A percentile compares a stretch with the other conserved stretches of the same genome.
Evolutionary conservation across 2,797 vertebrate species (phyloP).

Genomic region (Rhynchonycteris naso): DNA sequence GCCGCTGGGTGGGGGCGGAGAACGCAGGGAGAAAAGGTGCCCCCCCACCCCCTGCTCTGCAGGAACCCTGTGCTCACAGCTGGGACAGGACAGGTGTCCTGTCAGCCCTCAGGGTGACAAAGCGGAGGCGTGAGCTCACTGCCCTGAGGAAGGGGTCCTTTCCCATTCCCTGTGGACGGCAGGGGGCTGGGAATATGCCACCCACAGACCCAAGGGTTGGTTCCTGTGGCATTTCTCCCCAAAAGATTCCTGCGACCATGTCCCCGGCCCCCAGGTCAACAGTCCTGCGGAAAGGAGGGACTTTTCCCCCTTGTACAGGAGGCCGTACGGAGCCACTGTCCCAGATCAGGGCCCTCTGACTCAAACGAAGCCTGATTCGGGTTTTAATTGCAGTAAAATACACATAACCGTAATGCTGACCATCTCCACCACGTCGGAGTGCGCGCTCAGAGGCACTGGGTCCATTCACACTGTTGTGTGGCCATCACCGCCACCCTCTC

Average conservation of each 20-base stretch:
- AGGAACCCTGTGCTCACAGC: neutral
- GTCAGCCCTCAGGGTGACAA: rapidly evolving
- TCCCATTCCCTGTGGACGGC: neutral
- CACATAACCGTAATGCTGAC: neutral
- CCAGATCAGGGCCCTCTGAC: neutral
- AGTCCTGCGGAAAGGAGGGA: neutral
- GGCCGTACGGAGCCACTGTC: too few species aligned
- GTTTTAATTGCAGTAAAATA: neutral
- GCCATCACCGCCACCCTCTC: rapidly evolving
- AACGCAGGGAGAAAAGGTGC: rapidly evolving
- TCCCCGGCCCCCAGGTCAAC: rapidly evolving
- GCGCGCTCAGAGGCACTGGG: rapidly evolving
- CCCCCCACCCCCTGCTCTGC: neutral
- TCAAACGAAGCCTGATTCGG: too few species aligned
- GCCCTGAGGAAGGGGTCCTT: neutral
- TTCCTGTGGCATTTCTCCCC: too few species aligned
- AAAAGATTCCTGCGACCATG: rapidly evolving
- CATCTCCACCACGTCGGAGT: rapidly evolving
- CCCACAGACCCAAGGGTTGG: neutral
- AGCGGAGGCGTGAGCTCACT: rapidly evolving
- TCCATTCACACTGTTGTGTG: rapidly evolving
- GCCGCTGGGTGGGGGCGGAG: rapidly evolving
- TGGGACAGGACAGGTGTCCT: neutral
- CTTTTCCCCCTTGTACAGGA: neutral
- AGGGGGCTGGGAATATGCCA: rapidly evolving